A percentile compares a stretch with the other conserved stretches of the same genome.
phyloP scores from a whole-genome alignment of 1,140 invertebrate genomes.

The Drosophila neocordata region DNA sequence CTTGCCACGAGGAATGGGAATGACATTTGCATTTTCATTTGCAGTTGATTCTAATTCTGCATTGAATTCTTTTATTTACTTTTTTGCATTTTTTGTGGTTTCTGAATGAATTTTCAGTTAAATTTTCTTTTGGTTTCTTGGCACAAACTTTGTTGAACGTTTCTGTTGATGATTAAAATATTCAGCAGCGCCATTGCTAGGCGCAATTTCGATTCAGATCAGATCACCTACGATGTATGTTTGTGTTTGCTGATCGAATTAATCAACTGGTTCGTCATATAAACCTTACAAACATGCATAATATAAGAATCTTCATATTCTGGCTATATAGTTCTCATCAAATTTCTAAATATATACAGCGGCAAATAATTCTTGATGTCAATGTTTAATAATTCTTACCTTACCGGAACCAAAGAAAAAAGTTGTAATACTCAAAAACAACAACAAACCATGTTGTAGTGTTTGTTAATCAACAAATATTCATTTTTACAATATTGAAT shows the following conservation, averaged over 20 bases:
- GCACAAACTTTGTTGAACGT: not conserved
- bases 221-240: no score
- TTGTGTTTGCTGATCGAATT: not conserved
- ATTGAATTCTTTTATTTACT: conserved; percentile 8
- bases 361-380: no score
- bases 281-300: no score
- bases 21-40: conserved; percentile 13
- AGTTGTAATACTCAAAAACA: not conserved
- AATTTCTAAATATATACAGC: no score
- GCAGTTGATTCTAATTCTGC: conserved; percentile 5
- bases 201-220: not conserved
- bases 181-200: not conserved
- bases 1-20: conserved; percentile 12
- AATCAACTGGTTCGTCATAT: no score
- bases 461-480: conserved; percentile 9
- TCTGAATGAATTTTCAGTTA: conserved; percentile 19
- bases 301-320: no score
- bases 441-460: not conserved
- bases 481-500: not conserved
- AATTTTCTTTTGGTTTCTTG: conserved; percentile 4
- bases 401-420: not conserved
- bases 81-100: conserved; percentile 10
- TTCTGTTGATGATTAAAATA: not conserved
- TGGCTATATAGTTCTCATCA: no score
- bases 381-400: not conserved